These are phyloP conservation scores for Zapus hudsonius DNA, from an alignment of 2,113 vertebrate species.

Conservation along the genomic window DNA sequence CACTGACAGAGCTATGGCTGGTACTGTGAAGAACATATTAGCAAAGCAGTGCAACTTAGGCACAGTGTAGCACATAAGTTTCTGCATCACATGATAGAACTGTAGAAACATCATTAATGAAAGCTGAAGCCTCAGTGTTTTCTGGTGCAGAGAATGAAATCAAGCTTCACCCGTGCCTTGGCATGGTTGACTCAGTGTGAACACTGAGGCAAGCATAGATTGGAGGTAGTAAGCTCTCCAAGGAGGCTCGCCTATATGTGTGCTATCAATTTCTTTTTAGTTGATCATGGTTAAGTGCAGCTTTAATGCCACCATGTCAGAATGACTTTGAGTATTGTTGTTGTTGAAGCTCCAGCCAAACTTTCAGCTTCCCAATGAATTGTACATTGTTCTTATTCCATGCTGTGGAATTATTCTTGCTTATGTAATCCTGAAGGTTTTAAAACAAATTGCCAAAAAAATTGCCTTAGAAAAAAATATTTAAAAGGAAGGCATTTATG, in stretches of 20 bases:
- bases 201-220: background rate
- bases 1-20: background rate
- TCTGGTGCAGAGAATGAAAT: background rate
- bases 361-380: background rate
- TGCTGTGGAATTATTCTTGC: background rate
- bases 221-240: background rate
- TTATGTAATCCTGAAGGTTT: background rate
- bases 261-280: no score
- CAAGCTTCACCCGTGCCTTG: background rate
- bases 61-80: background rate
- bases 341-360: background rate
- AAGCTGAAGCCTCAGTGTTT: background rate
- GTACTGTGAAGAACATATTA: background rate
- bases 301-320: background rate
- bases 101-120: background rate
- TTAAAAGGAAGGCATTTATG: background rate
- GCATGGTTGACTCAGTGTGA: background rate
- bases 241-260: background rate
- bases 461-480: background rate
- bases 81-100: background rate
- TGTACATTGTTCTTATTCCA: background rate
- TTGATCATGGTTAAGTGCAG: no score
- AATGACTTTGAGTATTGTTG: background rate
- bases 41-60: background rate
- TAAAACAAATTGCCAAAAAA: background rate